These are phyloP conservation scores for Epizoanthus fatuus DNA, from an alignment of 92 coral and sea anemone species.

Conservation along the genomic window DNA sequence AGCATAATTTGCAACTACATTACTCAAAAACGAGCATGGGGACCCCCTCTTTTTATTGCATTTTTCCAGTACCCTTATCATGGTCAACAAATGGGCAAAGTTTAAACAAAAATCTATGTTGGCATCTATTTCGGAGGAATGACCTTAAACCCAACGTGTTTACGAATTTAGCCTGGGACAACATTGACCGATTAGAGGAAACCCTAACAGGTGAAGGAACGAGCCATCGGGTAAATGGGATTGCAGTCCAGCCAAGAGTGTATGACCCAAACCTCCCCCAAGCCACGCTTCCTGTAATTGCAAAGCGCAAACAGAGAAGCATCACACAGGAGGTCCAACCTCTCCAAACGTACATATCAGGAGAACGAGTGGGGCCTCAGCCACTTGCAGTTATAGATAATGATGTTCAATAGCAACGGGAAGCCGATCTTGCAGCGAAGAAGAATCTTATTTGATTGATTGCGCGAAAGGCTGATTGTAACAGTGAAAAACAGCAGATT, in stretches of 20 bases:
- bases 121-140: no score
- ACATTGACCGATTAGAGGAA: conserved; percentile 60
- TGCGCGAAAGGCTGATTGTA: conserved; percentile 31
- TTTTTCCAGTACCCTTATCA: no score
- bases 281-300: conserved; percentile 35
- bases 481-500: conserved; percentile 33
- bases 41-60: no score
- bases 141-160: background rate
- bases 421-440: conserved; percentile 17
- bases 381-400: background rate
- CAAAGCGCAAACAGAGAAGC: conserved; percentile 58
- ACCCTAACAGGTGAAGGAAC: conserved; percentile 63
- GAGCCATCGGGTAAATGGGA: conserved; percentile 68
- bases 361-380: conserved; percentile 46
- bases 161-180: conserved; percentile 74
- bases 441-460: conserved; percentile 53
- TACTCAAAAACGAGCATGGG: no score
- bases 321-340: conserved; percentile 27
- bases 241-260: conserved; percentile 68
- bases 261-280: conserved; percentile 47
- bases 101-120: no score
- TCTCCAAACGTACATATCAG: conserved; percentile 18
- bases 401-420: background rate
- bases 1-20: no score
- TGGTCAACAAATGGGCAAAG: no score